These are phyloP conservation scores for Zaprionus lineosus DNA, from an alignment of 2,888 invertebrate genomes.

Conservation along the genomic window DNA sequence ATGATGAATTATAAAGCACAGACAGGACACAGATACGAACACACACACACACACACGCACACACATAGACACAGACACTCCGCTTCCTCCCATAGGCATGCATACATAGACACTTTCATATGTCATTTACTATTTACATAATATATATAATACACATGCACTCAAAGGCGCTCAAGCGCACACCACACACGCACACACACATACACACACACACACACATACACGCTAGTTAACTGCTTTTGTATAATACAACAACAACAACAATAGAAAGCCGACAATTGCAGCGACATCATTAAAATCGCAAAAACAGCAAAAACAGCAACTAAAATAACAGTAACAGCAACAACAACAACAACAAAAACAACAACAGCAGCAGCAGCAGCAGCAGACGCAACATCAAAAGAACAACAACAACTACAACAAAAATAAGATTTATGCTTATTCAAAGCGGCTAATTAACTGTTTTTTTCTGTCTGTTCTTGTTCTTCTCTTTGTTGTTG, in stretches of 20 bases:
- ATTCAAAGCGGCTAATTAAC: slow-evolving; percentile 63
- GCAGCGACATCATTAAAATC: slow-evolving; percentile 68
- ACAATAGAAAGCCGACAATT: slow-evolving; percentile 47
- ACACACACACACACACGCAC: slow-evolving; percentile 1
- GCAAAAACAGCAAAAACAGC: slow-evolving; percentile 25
- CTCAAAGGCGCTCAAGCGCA: too few relatives aligned
- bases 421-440: slow-evolving; percentile 53
- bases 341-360: slow-evolving; percentile 29
- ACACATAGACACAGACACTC: slow-evolving; percentile 10
- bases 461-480: slow-evolving; percentile 15
- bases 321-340: slow-evolving; percentile 19
- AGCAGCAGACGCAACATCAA: slow-evolving; percentile 18
- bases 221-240: slow-evolving; percentile 46
- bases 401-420: slow-evolving; percentile 15
- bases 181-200: slow-evolving; percentile 17
- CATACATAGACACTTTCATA: too few relatives aligned
- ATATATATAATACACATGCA: slow-evolving; percentile 6
- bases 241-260: slow-evolving; percentile 30
- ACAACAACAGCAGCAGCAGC: slow-evolving; percentile 24
- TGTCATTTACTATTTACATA: slow-evolving; percentile 58
- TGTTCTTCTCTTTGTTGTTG: slow-evolving; percentile 9
- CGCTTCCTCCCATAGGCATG: too few relatives aligned
- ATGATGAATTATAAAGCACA: slow-evolving; percentile 44
- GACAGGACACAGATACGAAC: slow-evolving; percentile 1
- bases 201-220: slow-evolving; percentile 19